Base-by-base conservation (phyloP, 2,113 vertebrate species). In the Orycteropus afer region DNA sequence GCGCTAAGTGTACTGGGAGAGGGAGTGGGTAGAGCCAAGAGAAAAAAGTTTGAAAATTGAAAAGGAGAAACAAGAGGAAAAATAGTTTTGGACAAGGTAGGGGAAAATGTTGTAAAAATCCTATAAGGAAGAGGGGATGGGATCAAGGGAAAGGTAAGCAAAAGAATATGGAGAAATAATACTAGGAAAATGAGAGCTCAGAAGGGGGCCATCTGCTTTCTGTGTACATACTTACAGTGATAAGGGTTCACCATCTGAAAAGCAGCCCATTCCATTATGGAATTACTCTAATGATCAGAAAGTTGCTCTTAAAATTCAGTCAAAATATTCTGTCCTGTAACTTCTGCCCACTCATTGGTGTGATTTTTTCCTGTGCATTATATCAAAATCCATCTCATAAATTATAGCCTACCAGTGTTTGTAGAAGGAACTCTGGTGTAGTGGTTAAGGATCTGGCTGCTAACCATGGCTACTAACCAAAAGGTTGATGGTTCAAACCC, bases 231-330 rank as follows among this genome's bases (percentile, higher is more conserved):
- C 14, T 67, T 32, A 32, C 8, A 73, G n/a, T 45, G 23, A 34
- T 25, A 88, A 8, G 76, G 18, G 23, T 4, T 77, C 18, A 20
- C 59, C 57, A 25, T 57, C 79, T 91, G 73, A 67, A 94, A 94
- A 91, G 55, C 73, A 86, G 40, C 67, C 69, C 34, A 40, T 71
- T 76, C 42, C 25, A 20, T 3, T 81, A 22, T 88, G 51, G 79
- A 63, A 53, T 51, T 45, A 15, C 78, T 76, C 63, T 63, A 49
- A 29, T 93, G 61, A 51, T 55, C 78, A 97, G 55, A 83, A 94
- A 92, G 67, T 49, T 49, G 17, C 83, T 91, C 90, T 88, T 95
- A 55, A 89, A 55, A 61, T 74, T 61, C 83, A 93, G 49, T 15
- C 91, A 59, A 47, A 71, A 79, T 32, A 61, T 65, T 27, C 14